phyloP scores from a whole-genome alignment of 35 echinoderm and acorn worm species.

The Acanthaster planci region DNA sequence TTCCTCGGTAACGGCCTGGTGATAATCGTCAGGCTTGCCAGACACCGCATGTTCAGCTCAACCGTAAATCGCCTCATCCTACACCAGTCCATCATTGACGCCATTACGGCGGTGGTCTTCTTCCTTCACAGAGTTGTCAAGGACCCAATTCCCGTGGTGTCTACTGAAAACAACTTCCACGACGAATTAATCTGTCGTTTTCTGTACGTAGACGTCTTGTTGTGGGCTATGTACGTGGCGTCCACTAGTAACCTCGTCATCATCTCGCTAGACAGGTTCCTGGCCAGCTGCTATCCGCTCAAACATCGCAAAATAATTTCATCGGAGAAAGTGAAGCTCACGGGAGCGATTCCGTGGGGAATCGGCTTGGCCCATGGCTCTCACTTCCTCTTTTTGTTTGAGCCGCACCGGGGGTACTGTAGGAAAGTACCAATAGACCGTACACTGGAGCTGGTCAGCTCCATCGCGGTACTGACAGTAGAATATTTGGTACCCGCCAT shows the following conservation, averaged over 20 bases:
- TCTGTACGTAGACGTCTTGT: constrained; percentile 40
- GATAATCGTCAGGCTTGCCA: constrained; percentile 44
- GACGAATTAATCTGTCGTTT: constrained; percentile 40
- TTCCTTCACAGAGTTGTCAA: not conserved
- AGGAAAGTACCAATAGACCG: not conserved
- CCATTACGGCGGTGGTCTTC: constrained; percentile 43
- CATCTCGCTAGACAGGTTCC: constrained; percentile 52
- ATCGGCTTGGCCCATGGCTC: constrained; percentile 49
- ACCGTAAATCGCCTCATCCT: constrained; percentile 55
- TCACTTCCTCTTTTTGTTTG: constrained; percentile 22
- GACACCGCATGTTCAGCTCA: constrained; percentile 39
- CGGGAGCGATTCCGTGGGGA: constrained; percentile 26
- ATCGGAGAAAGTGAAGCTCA: constrained; percentile 20
- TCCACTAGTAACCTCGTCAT: constrained; percentile 64
- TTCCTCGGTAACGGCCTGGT: constrained; percentile 48
- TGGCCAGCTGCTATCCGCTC: constrained; percentile 48
- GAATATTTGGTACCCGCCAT: constrained; percentile 49
- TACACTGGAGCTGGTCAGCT: not conserved
- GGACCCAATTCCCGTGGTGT: not conserved
- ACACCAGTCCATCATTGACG: constrained; percentile 62
- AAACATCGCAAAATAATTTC: constrained; percentile 53
- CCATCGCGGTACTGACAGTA: not conserved
- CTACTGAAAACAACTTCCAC: not conserved
- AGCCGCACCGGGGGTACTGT: constrained; percentile 15
- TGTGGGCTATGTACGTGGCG: constrained; percentile 59